Evolutionary conservation across 1,140 invertebrate species (phyloP), one percentile per base, ranked within the genome.

Genomic region (Neodiprion pinetum): DNA sequence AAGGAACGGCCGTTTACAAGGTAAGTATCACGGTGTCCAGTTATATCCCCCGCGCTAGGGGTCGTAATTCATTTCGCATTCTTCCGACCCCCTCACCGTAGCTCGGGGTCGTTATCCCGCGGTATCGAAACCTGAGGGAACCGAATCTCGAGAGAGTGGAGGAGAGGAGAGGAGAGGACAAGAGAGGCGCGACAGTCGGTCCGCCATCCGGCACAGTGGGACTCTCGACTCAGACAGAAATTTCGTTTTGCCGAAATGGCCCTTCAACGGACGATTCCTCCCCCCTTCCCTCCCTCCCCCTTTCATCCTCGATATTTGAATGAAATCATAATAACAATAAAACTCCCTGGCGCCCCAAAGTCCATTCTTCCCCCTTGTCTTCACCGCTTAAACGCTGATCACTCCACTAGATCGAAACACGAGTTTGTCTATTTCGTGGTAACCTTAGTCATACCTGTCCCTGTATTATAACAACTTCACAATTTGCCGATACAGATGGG

Each of bases 41-140:
- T 61, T 61, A 61, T 61, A 61, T 61, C 53, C n/a, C 7, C 28
- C 28, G 28, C 28, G 28, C 28, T 61, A 14, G 11, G 53, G 53
- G 53, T 61, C 53, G 53, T 61, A 61, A 61, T 61, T 61, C 53
- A 61, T 61, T 61, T 61, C 4, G 53, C 53, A 61, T 61, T 61
- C 53, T 61, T 61, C 53, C 53, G 53, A 14, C 5, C 11, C 53
- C 53, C 53, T 61, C 53, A 9, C 11, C 11, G 53, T 61, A 9
- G 53, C 53, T 61, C 11, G 53, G 53, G 53, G 53, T 61, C 53
- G 53, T 61, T 61, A 61, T 61, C 53, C 53, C n/a, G 53, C 11
- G 53, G 53, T 17, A 14, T 5, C 28, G 28, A 40, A 40, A 40
- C 28, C 28, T 40, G 28, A 40, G 28, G 28, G 28, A 40, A 40